Conservation (phyloP, 2,797 vertebrate species). For the Periparus ater region DNA sequence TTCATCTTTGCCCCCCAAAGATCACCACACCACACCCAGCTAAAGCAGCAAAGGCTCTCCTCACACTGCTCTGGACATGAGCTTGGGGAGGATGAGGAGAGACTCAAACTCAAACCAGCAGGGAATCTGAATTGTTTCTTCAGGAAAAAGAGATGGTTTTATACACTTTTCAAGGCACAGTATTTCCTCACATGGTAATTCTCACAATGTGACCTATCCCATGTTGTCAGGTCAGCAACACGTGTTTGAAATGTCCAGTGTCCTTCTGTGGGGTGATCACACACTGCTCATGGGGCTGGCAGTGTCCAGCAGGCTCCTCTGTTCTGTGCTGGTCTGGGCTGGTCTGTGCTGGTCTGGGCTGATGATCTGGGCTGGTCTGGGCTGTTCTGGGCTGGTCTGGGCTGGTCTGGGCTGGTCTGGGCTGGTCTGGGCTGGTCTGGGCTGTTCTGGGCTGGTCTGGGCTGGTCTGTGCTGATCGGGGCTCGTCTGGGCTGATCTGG, state of each 20-base stretch:
- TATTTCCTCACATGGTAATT: too few relatives aligned
- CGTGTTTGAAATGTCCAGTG: background rate
- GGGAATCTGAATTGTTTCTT: background rate
- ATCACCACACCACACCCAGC: background rate
- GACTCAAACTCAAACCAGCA: background rate
- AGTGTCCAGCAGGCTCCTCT: background rate
- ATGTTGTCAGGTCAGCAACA: background rate
- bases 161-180: background rate
- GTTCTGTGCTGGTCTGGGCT: background rate
- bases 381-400: background rate
- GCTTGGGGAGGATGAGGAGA: background rate
- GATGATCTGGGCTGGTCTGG: rapidly evolving
- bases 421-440: too few relatives aligned
- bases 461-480: too few relatives aligned
- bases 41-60: background rate
- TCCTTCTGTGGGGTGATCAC: too few relatives aligned
- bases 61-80: background rate
- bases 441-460: too few relatives aligned
- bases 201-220: background rate
- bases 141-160: background rate
- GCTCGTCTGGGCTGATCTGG: background rate
- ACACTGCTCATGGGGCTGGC: background rate
- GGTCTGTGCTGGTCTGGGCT: background rate
- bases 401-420: too few relatives aligned
- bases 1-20: background rate